Evolutionary conservation across 2,888 invertebrate genomes (phyloP).

Genomic region (Esperia sulphurella): DNA sequence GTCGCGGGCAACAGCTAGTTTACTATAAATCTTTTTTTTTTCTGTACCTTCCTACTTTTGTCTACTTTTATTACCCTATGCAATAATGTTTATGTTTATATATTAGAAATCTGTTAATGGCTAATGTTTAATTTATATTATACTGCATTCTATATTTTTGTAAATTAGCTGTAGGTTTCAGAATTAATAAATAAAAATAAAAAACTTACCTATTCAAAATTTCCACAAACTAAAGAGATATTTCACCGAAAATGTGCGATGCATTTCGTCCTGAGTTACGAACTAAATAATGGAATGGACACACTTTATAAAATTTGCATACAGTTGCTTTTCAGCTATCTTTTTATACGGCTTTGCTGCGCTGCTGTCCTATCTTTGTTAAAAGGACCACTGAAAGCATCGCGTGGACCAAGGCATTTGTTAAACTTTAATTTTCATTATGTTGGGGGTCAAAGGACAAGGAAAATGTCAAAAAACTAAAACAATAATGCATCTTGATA

Average conservation of each 20-base stretch:
- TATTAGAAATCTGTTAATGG: no score
- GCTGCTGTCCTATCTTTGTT: background rate
- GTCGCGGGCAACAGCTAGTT: no score
- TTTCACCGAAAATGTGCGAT: constrained; percentile 6
- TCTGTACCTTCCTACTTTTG: no score
- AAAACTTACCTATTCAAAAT: no score
- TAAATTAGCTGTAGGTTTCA: no score
- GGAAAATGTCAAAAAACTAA: background rate
- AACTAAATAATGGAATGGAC: constrained; percentile 9
- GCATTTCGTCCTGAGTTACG: background rate
- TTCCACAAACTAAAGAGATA: background rate
- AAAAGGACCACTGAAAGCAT: background rate
- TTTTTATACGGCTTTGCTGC: constrained; percentile 6
- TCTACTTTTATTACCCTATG: no score
- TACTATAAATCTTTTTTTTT: no score
- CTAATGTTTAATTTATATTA: no score
- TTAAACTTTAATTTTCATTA: background rate
- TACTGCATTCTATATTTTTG: no score
- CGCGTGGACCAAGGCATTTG: background rate
- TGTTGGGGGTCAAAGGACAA: background rate
- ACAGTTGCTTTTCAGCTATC: constrained; percentile 3
- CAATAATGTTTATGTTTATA: no score
- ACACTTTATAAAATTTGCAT: constrained; percentile 14
- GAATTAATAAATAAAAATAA: no score
- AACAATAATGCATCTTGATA: no score